Evolutionary conservation across 2,888 invertebrate species (phyloP), one percentile per base, ranked within the genome.

Genomic region (Nomada fabriciana): DNA sequence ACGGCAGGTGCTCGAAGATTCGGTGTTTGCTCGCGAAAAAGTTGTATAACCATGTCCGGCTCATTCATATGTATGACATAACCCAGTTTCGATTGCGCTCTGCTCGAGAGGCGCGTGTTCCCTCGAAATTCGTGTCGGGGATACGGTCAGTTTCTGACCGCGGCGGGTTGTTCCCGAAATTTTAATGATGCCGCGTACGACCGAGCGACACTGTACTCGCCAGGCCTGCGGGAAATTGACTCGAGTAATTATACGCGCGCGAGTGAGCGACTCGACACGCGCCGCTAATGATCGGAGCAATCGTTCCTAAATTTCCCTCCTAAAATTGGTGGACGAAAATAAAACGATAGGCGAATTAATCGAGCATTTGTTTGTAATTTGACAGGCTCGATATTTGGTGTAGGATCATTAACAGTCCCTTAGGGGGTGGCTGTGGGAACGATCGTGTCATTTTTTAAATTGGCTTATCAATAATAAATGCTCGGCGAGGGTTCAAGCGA

Each of bases 31-130:
- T n/a, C 20, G 15, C 20, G 73, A 73, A 86, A 85, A 86, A 82
- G 23, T 23, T 60, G 52, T 60, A 61, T 64, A 73, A 79, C 73
- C 63, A 47, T 65, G 60, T 60, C 36, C 50, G 61, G 15, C 64
- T 80, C 86, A 83, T 86, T 83, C 86, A 86, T 86, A 85, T 83
- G 86, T 83, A 85, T 85, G 75, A 71, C 61, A 57, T 71, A 84
- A 83, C 83, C 86, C 52, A 80, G 76, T 83, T 86, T 69, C 77
- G 72, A 80, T 78, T 63, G 60, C 67, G 50, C 65, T 68, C 80
- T 13, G 53, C 55, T 67, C 61, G 57, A 61, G 61, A 63, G 78
- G 50, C 60, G 50, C 60, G 25, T 50, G 57, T 36, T 65, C 25
- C 59, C 43, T n/a, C 72, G 69, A 65, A 71, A 84, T 80, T 73